phyloP scores from a whole-genome alignment of 2,797 vertebrate species.

The Falco biarmicus region DNA sequence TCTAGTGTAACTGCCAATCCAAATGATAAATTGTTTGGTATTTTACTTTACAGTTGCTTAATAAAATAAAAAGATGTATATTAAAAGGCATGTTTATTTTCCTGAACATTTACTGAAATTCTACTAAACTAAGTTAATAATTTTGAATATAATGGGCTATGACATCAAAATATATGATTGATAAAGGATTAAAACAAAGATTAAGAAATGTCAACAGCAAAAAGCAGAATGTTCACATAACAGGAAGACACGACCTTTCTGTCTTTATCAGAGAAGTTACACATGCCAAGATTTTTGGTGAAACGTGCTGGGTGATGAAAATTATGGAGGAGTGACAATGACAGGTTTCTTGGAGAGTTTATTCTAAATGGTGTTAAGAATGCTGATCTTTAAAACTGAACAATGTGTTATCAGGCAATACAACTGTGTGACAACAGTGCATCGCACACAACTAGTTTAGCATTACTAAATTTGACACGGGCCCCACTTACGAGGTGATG shows the following conservation, averaged over 20 bases:
- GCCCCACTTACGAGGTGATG: background rate
- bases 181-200: background rate
- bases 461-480: background rate
- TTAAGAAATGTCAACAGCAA: slow-evolving; percentile 18
- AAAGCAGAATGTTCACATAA: background rate
- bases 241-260: slow-evolving; percentile 26
- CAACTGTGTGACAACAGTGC: background rate
- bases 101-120: background rate
- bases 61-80: background rate
- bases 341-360: background rate
- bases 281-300: slow-evolving; percentile 48
- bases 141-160: background rate
- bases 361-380: background rate
- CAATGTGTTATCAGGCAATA: background rate
- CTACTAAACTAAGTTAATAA: background rate
- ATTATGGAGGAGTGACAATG: background rate
- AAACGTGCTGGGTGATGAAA: slow-evolving; percentile 31
- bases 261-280: background rate
- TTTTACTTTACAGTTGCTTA: background rate
- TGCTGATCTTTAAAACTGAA: background rate
- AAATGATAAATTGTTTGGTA: background rate
- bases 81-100: background rate
- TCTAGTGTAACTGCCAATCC: background rate
- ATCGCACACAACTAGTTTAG: background rate
- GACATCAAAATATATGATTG: background rate